Conservation (phyloP, 53 echinoderm and acorn worm genomes). For the Paracentrotus lividus region DNA sequence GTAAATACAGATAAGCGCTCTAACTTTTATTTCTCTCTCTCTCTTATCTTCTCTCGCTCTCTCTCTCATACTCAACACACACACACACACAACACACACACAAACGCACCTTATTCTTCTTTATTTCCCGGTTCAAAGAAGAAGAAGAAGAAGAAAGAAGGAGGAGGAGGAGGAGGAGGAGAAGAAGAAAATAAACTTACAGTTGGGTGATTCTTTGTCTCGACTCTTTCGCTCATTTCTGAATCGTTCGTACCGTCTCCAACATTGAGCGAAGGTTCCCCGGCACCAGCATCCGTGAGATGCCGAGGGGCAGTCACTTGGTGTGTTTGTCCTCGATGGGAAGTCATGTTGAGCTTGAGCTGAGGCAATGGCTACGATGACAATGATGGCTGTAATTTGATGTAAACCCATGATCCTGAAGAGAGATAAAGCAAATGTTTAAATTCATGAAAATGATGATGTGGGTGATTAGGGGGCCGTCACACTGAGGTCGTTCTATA, state of each 20-base stretch:
- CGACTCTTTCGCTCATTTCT: background rate
- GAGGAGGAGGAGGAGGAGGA: background rate
- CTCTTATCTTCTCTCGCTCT: background rate
- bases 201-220: background rate
- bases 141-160: background rate
- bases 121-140: background rate
- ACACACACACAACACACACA: no score
- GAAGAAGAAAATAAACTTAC: background rate
- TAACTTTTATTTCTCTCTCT: background rate
- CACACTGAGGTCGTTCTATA: no score
- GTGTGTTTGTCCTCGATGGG: background rate
- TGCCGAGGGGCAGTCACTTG: conserved; percentile 15
- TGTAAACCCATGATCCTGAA: conserved; percentile 32
- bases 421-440: background rate
- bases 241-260: conserved; percentile 27
- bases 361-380: background rate
- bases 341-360: background rate
- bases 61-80: background rate
- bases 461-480: no score
- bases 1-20: no score
- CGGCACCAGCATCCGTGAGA: conserved; percentile 28
- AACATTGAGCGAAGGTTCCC: background rate
- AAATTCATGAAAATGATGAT: no score
- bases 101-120: background rate
- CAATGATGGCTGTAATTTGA: background rate